These are phyloP conservation scores for Pyxicephalus adspersus DNA, from an alignment of 2,113 vertebrate species.

Conservation along the genomic window DNA sequence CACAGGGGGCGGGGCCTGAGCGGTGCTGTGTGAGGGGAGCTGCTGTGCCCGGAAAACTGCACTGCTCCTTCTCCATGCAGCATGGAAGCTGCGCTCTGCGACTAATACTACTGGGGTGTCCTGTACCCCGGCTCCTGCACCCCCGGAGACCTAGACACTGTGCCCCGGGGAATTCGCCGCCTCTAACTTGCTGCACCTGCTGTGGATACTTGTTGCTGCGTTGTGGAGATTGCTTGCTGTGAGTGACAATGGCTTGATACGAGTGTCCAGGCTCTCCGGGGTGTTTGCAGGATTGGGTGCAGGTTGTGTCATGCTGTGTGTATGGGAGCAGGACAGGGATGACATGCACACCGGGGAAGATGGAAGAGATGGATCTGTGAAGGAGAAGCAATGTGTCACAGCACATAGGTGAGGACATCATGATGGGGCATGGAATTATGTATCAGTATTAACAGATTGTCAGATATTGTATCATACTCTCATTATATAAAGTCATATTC, in stretches of 20 bases:
- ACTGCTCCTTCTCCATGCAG: neutral
- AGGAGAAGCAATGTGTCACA: constrained; percentile 33
- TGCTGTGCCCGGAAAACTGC: neutral
- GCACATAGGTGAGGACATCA: constrained; percentile 7
- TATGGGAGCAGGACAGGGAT: neutral
- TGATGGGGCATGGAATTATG: too few relatives aligned
- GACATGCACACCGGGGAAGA: neutral
- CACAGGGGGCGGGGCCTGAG: constrained; percentile 5
- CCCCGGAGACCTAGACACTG: neutral
- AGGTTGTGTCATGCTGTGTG: neutral
- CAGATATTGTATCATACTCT: too few relatives aligned
- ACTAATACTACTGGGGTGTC: too few relatives aligned
- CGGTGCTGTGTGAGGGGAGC: neutral
- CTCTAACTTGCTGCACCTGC: constrained; percentile 5
- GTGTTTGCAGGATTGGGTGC: neutral
- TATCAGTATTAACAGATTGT: too few relatives aligned
- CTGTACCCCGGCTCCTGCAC: neutral
- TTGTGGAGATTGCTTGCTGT: neutral
- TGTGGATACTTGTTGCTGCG: constrained; percentile 47
- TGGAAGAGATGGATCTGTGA: constrained; percentile 19
- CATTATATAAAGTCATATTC: too few relatives aligned
- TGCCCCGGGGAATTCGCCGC: neutral
- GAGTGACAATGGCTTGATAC: neutral
- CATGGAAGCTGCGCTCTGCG: neutral
- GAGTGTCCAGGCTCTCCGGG: neutral